These are phyloP conservation scores for Stratiomys singularior DNA, from an alignment of 2,888 invertebrate genomes.

Conservation along the genomic window DNA sequence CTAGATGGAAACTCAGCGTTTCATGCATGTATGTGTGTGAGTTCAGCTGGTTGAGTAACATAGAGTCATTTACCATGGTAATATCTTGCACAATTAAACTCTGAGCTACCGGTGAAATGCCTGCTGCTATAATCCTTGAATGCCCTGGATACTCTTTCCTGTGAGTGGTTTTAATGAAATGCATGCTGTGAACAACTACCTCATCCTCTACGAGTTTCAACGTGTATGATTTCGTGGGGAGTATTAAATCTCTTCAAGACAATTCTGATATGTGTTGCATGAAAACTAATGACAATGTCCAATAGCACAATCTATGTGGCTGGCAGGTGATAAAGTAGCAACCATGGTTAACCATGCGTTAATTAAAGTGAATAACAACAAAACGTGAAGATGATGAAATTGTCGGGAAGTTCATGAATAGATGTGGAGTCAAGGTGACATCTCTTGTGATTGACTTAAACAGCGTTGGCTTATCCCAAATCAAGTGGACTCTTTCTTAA, in stretches of 20 bases:
- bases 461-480: too few relatives aligned
- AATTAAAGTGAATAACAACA: too few relatives aligned
- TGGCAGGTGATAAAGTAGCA: constrained; percentile 23
- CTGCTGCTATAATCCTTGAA: constrained; percentile 1
- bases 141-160: neutral
- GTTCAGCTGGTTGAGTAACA: neutral
- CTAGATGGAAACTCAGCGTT: too few relatives aligned
- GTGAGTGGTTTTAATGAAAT: neutral
- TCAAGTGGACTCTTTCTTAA: too few relatives aligned
- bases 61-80: neutral
- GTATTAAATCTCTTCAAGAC: constrained; percentile 1
- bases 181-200: neutral
- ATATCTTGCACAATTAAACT: constrained; percentile 13
- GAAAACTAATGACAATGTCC: constrained; percentile 19
- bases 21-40: too few relatives aligned
- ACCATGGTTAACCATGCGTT: constrained; percentile 12
- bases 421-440: too few relatives aligned
- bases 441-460: too few relatives aligned
- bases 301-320: constrained; percentile 14
- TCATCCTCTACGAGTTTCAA: too few relatives aligned
- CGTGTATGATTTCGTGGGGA: neutral
- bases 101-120: neutral
- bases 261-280: neutral
- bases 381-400: too few relatives aligned
- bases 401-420: too few relatives aligned